These are phyloP conservation scores for Ischnus inquisitorius DNA, from an alignment of 2,888 invertebrate genomes.

Conservation along the genomic window DNA sequence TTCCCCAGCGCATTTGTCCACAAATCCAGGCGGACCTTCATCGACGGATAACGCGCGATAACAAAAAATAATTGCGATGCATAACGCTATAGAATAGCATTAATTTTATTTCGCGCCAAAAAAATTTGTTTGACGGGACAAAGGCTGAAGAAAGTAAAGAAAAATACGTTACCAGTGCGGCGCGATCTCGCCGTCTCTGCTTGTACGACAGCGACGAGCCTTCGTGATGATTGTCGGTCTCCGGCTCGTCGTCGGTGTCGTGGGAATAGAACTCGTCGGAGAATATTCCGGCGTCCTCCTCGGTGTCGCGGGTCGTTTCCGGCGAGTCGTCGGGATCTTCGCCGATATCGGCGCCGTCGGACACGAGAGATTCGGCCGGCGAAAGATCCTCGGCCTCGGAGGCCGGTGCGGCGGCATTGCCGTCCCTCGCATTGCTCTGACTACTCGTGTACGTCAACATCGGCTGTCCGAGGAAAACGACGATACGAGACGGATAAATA, in stretches of 20 bases:
- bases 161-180: slow-evolving; percentile 73
- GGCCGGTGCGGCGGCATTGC: slow-evolving; percentile 44
- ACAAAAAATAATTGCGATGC: too few relatives aligned
- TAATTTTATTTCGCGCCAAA: too few relatives aligned
- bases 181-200: slow-evolving; percentile 78
- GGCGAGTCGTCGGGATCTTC: slow-evolving; percentile 82
- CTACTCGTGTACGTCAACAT: slow-evolving; percentile 78
- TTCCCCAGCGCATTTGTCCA: too few relatives aligned
- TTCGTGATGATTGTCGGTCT: slow-evolving; percentile 72
- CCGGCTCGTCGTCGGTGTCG: slow-evolving; percentile 92
- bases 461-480: slow-evolving; percentile 73
- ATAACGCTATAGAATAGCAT: too few relatives aligned
- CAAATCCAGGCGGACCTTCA: too few relatives aligned
- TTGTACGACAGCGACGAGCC: slow-evolving; percentile 66
- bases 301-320: slow-evolving; percentile 83
- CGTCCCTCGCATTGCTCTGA: slow-evolving; percentile 36
- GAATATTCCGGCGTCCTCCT: slow-evolving; percentile 87
- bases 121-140: not conserved
- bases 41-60: too few relatives aligned
- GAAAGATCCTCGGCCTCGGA: slow-evolving; percentile 79
- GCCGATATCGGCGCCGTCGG: slow-evolving; percentile 80
- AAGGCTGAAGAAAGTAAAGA: not conserved
- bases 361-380: slow-evolving; percentile 80
- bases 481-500: slow-evolving; percentile 68
- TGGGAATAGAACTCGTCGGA: slow-evolving; percentile 92